phyloP scores from a whole-genome alignment of 2,888 invertebrate species.

The Calliscelio sp. region DNA sequence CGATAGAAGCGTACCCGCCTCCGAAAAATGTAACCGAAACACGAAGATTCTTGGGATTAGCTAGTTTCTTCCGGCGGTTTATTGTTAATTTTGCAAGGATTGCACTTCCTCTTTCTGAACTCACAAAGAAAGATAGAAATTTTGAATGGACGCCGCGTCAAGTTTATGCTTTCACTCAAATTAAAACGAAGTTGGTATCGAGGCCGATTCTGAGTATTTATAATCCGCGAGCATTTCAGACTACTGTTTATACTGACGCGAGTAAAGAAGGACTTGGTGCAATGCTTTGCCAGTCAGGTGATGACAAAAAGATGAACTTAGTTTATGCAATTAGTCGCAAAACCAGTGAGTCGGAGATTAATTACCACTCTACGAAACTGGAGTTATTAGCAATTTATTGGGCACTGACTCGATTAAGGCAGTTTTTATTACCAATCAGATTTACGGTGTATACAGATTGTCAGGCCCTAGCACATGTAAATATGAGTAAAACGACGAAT shows the following conservation, averaged over 20 bases:
- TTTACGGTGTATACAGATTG: constrained; percentile 56
- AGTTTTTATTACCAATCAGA: constrained; percentile 2
- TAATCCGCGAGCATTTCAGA: neutral
- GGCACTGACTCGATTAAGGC: constrained; percentile 58
- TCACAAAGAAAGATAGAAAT: neutral
- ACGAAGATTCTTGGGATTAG: constrained; percentile 64
- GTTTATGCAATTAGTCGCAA: constrained; percentile 74
- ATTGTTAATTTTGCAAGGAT: neutral
- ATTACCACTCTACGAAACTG: constrained; percentile 66
- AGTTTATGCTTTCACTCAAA: neutral
- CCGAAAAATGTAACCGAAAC: constrained; percentile 54
- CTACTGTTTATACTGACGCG: constrained; percentile 14
- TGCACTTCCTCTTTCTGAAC: neutral
- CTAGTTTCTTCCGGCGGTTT: constrained; percentile 55
- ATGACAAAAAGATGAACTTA: constrained; percentile 9
- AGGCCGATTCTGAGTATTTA: constrained; percentile 16
- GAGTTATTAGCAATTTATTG: constrained; percentile 26
- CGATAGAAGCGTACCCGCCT: constrained; percentile 5
- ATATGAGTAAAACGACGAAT: constrained; percentile 74
- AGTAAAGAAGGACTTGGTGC: constrained; percentile 1
- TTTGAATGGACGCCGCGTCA: neutral
- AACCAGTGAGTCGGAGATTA: constrained; percentile 45
- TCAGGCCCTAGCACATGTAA: constrained; percentile 75
- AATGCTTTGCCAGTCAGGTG: neutral
- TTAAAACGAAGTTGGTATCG: constrained; percentile 13